Evolutionary conservation across 2,888 invertebrate species (phyloP), one percentile per base, ranked within the genome.

Genomic region (Pristionchus maxplancki): DNA sequence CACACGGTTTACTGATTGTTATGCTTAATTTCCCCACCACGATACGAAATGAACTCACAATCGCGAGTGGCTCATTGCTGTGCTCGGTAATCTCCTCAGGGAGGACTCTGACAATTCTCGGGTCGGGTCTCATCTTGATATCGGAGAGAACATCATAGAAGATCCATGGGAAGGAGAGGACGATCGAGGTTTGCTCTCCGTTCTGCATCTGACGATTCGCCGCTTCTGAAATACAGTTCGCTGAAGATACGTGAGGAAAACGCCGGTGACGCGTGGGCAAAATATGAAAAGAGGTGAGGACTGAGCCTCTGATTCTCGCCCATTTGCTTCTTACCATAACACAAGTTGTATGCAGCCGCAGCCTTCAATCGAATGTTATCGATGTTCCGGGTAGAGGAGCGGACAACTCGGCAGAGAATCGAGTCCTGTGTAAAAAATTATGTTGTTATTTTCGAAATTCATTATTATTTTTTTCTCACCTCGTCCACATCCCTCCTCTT

Each of bases 141-240:
- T 78, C 78, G 24, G 34, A 24, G 17, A 83, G 50, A 20, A 83
- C 53, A 17, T 83, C 83, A 34, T 83, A 83, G 83, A 83, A 50
- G 53, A 50, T 24, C 83, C 83, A 83, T 3, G 83, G 83, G 44
- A 83, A 83, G 53, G 53, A 53, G 53, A 50, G 78, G 17, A 78
- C 28, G 78, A 78, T 44, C 44, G 78, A n/a, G 8, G 78, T 44
- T 6, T n/a, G 44, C 1, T 78, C 78, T 1, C 78, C 44, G 28
- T 78, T 78, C 48, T 44, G 13, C 40, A 78, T 24, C 24, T 28
- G 28, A n/a, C 28, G 40, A 28, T 78, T 40, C 28, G 78, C 78
- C 28, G 44, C 78, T 15, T 78, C 78, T 78, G 78, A 40, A 44
- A 34, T 34, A 37, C 1, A 62, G 6, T 58, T 58, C 15, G 4